Evolutionary conservation across 2,888 invertebrate species (phyloP).

Genomic region (Scaptomyza polygonia): DNA sequence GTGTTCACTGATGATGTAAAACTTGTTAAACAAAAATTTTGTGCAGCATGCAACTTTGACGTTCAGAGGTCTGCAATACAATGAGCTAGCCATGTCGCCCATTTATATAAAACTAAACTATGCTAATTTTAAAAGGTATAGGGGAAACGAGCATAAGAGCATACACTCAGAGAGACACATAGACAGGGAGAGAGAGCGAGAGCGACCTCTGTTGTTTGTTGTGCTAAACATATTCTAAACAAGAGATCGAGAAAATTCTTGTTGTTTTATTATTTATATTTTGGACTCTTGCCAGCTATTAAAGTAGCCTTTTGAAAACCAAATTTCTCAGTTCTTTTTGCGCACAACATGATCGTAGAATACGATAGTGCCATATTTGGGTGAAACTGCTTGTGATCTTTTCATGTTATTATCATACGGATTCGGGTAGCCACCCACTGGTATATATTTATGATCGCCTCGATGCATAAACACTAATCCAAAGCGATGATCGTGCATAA

Average conservation of each 20-base stretch:
- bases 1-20: conserved; percentile 72
- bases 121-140: conserved; percentile 69
- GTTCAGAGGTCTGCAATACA: conserved; percentile 53
- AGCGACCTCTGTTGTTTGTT: conserved; percentile 69
- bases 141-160: conserved; percentile 8
- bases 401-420: conserved; percentile 87
- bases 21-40: conserved; percentile 12
- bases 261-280: background rate
- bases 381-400: conserved; percentile 87
- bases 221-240: conserved; percentile 81
- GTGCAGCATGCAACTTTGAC: conserved; percentile 43
- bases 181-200: conserved; percentile 12
- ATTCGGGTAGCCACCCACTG: conserved; percentile 87
- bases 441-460: conserved; percentile 91
- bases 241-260: conserved; percentile 28
- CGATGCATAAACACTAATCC: conserved; percentile 92
- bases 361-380: conserved; percentile 89
- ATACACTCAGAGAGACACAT: conserved; percentile 5
- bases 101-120: conserved; percentile 39
- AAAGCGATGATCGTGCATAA: conserved; percentile 89
- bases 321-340: conserved; percentile 78
- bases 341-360: conserved; percentile 92
- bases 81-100: conserved; percentile 55
- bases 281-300: conserved; percentile 32
- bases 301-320: too few species aligned